Conservation (phyloP, 1,140 invertebrate species). For the Mercenaria mercenaria region DNA sequence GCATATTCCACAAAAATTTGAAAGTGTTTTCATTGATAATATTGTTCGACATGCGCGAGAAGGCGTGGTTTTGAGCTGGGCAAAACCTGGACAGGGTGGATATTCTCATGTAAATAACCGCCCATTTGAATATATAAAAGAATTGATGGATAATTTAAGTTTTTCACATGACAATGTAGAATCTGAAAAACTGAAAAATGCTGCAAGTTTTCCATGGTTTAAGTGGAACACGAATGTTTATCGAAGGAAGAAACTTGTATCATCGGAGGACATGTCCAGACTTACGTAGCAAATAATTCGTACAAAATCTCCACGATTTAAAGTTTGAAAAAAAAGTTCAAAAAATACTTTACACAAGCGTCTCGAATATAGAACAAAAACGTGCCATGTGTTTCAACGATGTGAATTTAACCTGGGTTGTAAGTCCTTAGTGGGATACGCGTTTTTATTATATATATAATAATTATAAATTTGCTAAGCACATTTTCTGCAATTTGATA, state of each 20-base stretch:
- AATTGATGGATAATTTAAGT: slow-evolving; percentile 31
- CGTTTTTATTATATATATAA: no score
- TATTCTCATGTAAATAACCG: slow-evolving; percentile 63
- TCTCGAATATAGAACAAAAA: no score
- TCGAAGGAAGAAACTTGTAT: background rate
- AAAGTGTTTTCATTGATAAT: slow-evolving; percentile 63
- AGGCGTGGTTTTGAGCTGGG: slow-evolving; percentile 66
- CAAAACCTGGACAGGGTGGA: slow-evolving; percentile 53
- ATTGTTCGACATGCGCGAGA: slow-evolving; percentile 53
- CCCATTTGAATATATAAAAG: slow-evolving; percentile 40
- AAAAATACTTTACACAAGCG: no score
- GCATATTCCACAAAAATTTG: slow-evolving; percentile 59
- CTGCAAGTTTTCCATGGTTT: slow-evolving; percentile 49
- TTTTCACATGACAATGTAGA: slow-evolving; percentile 40
- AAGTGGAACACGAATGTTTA: slow-evolving; percentile 62
- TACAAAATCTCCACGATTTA: no score
- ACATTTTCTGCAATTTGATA: no score
- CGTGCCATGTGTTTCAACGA: no score
- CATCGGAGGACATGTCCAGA: background rate
- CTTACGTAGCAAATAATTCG: background rate
- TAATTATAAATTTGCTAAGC: no score
- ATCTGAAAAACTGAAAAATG: slow-evolving; percentile 30
- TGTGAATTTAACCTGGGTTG: no score
- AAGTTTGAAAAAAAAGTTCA: no score
- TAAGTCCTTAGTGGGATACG: no score